A percentile compares a stretch with the other conserved stretches of the same genome.
Evolutionary conservation across 1,140 invertebrate species (phyloP).

Genomic region (Metopolophium dirhodum): DNA sequence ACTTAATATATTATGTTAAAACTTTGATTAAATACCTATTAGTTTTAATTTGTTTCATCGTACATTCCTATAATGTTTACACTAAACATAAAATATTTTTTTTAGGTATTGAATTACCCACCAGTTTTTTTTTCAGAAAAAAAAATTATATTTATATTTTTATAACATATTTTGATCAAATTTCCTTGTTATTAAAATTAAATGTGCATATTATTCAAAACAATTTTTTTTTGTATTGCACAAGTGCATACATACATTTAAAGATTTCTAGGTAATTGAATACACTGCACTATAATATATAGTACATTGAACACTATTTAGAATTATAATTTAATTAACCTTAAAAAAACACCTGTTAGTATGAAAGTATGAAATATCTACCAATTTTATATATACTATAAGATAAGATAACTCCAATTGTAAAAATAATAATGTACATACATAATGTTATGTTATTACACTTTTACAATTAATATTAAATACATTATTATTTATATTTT

Average conservation of each 20-base stretch:
- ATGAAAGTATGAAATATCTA: neutral
- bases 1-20: neutral
- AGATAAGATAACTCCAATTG: neutral
- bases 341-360: neutral
- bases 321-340: neutral
- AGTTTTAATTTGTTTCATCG: neutral
- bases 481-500: neutral
- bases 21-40: neutral
- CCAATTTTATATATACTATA: neutral
- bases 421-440: neutral
- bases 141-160: neutral
- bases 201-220: neutral
- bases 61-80: neutral
- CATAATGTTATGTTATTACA: neutral
- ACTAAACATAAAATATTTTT: neutral
- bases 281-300: neutral
- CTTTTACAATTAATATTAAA: neutral
- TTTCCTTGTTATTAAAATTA: neutral
- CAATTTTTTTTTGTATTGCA: neutral
- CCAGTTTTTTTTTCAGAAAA: neutral
- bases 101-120: neutral
- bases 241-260: neutral
- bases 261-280: neutral
- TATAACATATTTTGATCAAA: neutral
- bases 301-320: neutral